Evolutionary conservation across 2,113 vertebrate genomes (phyloP), one percentile per base, ranked within the genome.

Genomic region (Seriola dumerili): DNA sequence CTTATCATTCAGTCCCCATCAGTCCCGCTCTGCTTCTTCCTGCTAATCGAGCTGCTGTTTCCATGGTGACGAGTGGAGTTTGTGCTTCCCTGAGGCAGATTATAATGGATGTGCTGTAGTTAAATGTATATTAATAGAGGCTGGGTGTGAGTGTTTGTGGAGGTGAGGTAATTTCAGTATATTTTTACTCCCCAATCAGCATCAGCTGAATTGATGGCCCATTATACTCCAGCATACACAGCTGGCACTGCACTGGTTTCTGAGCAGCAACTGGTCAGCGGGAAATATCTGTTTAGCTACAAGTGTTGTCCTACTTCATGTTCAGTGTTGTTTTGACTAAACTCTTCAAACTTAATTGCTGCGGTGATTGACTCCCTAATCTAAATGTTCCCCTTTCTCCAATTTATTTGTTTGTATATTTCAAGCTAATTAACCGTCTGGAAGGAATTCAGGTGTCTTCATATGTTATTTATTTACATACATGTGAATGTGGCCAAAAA

Each of bases 11-110:
- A 23, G 68, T 80, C 48, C 25, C 73, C 10, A 48, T 78, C 74
- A 66, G 67, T 63, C 62, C 29, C 6, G 68, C 80, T 80, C 73
- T 52, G 71, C 46, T 82, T 84, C 50, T 74, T 58, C 4, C 62
- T 40, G 68, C 66, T 86, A 61, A 89, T 85, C 40, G 9, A 84
- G 76, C 78, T 78, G 72, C 85, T 88, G 90, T 91, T 91, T 85
- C 87, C 87, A 86, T 84, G 90, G 85, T 1, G 80, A 92, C 7
- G 23, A 48, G 71, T 2, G 23, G 71, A 76, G 77, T 78, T 85
- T 80, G 59, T 67, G 44, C 73, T 74, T 84, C 66, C 87, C 63
- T 0, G 38, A 72, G 57, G 75, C 77, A 40, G 55, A 70, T 65
- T 54, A 19, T 67, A 77, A 83, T 78, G 69, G 55, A 85, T 65